Base-by-base conservation (phyloP, 2,113 vertebrate genomes). In the Aythya baeri region DNA sequence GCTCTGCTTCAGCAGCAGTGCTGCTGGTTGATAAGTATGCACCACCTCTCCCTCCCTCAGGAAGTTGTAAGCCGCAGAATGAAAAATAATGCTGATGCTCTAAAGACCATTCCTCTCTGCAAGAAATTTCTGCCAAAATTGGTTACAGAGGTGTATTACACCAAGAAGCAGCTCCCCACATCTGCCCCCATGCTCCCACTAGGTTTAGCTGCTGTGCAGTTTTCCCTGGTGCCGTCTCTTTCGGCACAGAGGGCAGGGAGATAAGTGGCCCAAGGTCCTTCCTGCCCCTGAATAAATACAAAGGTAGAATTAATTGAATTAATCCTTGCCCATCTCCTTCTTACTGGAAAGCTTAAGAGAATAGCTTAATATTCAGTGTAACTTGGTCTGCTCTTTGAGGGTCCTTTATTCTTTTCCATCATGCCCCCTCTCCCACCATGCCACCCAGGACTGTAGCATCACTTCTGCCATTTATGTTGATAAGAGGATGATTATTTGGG, bases 51-150 rank as follows among this genome's bases (percentile, higher is more conserved):
- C 65, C 44, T 67, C 55, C 41, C 52, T 77, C 73, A 86, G 80
- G 52, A 74, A 88, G 65, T 67, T 68, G 38, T 32, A 76, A 94
- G 41, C 52, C 0, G 0, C 73, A 75, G 77, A 63, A 66, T 18
- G 38, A 83, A 94, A 90, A 83, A 83, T 67, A 88, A 83, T 38
- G 41, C 50, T 74, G 68, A 81, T 86, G 36, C 46, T 55, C 68
- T 50, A 46, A 88, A 88, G 55, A 59, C 29, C 1, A 1, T 27
- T 83, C 9, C 31, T 79, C 55, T 54, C 57, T 68, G 50, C 57
- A 94, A 94, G 86, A 90, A 62, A 88, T 58, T 88, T 81, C 68
- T 81, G 50, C 68, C 41, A 74, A n/a, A 80, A 86, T 32, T 83
- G 27, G 57, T 86, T 90, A 81, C 72, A 71, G 61, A 55, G 83